phyloP scores from a whole-genome alignment of 2,113 vertebrate genomes.

The Stegastes partitus region DNA sequence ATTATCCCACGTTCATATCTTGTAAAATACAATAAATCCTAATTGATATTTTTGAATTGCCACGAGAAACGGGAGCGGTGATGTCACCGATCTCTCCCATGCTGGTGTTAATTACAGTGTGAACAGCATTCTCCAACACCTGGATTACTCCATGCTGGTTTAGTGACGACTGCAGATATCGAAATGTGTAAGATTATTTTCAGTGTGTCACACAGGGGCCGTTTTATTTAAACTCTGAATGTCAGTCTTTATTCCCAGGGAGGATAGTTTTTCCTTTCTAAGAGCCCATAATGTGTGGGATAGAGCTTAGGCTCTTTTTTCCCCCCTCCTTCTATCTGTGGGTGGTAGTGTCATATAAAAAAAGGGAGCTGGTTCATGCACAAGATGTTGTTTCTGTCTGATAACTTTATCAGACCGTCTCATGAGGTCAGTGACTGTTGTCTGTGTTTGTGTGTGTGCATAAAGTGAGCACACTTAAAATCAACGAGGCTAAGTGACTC shows the following conservation, averaged over 20 bases:
- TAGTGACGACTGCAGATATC: background rate
- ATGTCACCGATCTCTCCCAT: slow-evolving; percentile 14
- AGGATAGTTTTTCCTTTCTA: slow-evolving; percentile 30
- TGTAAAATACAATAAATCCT: slow-evolving; percentile 12
- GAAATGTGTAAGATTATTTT: slow-evolving; percentile 16
- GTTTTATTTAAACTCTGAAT: slow-evolving; percentile 33
- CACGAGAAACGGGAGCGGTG: background rate
- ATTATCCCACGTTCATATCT: slow-evolving; percentile 37
- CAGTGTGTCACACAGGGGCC: background rate
- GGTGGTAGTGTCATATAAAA: slow-evolving; percentile 40
- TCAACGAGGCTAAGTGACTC: slow-evolving; percentile 37
- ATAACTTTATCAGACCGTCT: slow-evolving; percentile 56
- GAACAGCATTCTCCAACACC: background rate
- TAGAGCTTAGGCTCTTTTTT: background rate
- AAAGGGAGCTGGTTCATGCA: slow-evolving; percentile 29
- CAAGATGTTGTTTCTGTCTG: slow-evolving; percentile 58
- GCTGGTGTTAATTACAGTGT: background rate
- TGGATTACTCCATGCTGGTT: background rate
- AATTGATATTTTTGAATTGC: slow-evolving; percentile 21
- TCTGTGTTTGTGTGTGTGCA: slow-evolving; percentile 50
- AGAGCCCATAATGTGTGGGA: slow-evolving; percentile 26
- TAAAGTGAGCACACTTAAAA: slow-evolving; percentile 28
- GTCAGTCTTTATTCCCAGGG: slow-evolving; percentile 9
- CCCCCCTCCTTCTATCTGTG: slow-evolving; percentile 13
- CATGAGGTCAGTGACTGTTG: slow-evolving; percentile 55